Evolutionary conservation across 1,140 invertebrate genomes (phyloP), one percentile per base, ranked within the genome.

Genomic region (Anastatus disparis): DNA sequence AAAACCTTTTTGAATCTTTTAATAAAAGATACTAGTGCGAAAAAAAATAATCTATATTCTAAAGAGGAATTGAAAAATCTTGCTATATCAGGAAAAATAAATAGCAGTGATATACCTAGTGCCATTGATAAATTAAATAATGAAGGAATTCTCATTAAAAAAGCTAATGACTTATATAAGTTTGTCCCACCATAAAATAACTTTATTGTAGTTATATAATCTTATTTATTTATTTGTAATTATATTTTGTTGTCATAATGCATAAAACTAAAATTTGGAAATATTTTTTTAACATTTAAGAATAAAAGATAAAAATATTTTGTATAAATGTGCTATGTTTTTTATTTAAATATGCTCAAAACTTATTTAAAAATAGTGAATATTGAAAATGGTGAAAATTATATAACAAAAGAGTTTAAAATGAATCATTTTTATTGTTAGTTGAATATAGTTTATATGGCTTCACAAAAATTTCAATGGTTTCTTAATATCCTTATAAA

Each of bases 71-170:
- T 98, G 78, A 91, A 90, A 74, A 87, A 90, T 71, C 86, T 94
- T 3, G 90, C 90, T 4, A 83, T 88, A 46, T 87, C 91, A n/a
- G 84, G 87, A 10, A 90, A 90, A 15, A 87, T 95, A 63, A 75
- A 88, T 1, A 87, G 89, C 15, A 82, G 87, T 12, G 85, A 88
- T 74, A 89, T 93, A 80, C 83, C 86, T 56, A 80, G 88, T 74
- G 88, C 97, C 52, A 87, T 97, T 42, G 88, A 89, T 52, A 90
- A 90, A 55, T 87, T 97, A 67, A 97, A 97, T 79, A 89, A 92
- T 75, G 92, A 95, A 83, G 94, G 94, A 29, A 92, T 92, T 86
- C 86, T 98, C 58, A 86, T 97, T 70, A 92, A 96, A 78, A 95
- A 94, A 85, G 92, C 90, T 12, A 87, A 88, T n/a, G 91, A 93